phyloP scores from a whole-genome alignment of 1,140 invertebrate species.

The Plutomurus gul region DNA sequence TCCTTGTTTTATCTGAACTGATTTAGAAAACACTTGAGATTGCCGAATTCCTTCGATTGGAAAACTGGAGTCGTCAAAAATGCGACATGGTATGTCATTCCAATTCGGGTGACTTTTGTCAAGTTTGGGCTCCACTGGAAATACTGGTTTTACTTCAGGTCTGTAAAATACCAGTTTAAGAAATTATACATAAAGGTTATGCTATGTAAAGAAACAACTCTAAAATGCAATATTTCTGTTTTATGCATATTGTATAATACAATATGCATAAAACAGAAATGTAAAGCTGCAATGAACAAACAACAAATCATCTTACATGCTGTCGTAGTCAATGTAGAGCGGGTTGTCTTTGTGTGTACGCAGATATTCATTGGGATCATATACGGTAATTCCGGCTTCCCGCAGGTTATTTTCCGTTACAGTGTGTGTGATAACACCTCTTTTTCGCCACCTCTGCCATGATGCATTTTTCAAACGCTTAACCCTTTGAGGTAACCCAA shows the following conservation, averaged over 20 bases:
- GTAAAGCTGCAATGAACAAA: too few relatives aligned
- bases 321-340: conserved; percentile 36
- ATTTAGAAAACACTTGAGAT: conserved; percentile 75
- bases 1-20: conserved; percentile 65
- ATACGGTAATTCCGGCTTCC: conserved; percentile 30
- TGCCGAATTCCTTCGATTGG: conserved; percentile 72
- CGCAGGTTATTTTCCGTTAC: not conserved
- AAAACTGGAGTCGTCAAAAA: conserved; percentile 66
- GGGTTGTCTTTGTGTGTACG: conserved; percentile 34
- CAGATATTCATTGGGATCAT: conserved; percentile 50
- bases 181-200: not conserved
- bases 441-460: conserved; percentile 43
- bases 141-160: conserved; percentile 38
- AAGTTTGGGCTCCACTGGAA: conserved; percentile 36
- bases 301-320: conserved; percentile 37
- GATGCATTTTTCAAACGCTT: conserved; percentile 29
- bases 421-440: not conserved
- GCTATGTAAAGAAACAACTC: not conserved
- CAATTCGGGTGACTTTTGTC: conserved; percentile 68
- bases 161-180: conserved; percentile 15
- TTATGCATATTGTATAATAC: too few relatives aligned
- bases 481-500: conserved; percentile 28
- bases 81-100: conserved; percentile 65
- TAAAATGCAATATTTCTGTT: too few relatives aligned
- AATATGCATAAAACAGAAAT: too few relatives aligned